phyloP scores from a whole-genome alignment of 1,140 invertebrate species.

The Solenopsis invicta region DNA sequence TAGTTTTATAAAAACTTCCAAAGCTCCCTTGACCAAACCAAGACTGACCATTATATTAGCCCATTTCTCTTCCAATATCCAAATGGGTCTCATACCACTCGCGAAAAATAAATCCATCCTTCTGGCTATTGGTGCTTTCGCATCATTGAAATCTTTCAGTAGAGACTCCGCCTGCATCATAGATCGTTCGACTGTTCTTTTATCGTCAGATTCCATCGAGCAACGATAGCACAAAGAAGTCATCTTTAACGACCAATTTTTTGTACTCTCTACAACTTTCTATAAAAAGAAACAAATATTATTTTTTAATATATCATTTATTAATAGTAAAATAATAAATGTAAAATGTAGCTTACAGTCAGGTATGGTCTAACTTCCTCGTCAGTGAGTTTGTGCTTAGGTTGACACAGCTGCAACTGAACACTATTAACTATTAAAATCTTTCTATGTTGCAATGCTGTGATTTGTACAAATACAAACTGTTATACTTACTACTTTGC shows the following conservation, averaged over 20 bases:
- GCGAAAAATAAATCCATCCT: slow-evolving; percentile 89
- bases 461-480: slow-evolving; percentile 19
- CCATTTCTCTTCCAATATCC: slow-evolving; percentile 92
- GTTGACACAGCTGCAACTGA: slow-evolving; percentile 91
- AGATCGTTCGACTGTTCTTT: slow-evolving; percentile 94
- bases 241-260: slow-evolving; percentile 91
- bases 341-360: slow-evolving; percentile 86
- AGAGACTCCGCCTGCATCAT: slow-evolving; percentile 95
- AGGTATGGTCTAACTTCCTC: slow-evolving; percentile 95
- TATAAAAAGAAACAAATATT: slow-evolving; percentile 54
- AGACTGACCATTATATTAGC: slow-evolving; percentile 93
- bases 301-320: slow-evolving; percentile 10
- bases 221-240: slow-evolving; percentile 91
- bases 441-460: slow-evolving; percentile 25
- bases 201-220: slow-evolving; percentile 91
- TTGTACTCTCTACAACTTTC: slow-evolving; percentile 84
- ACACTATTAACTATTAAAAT: slow-evolving; percentile 83
- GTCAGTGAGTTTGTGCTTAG: slow-evolving; percentile 91
- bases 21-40: slow-evolving; percentile 94
- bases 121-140: slow-evolving; percentile 83
- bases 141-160: slow-evolving; percentile 88
- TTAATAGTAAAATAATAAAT: slow-evolving; percentile 24
- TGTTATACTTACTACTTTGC: slow-evolving; percentile 89
- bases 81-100: slow-evolving; percentile 90
- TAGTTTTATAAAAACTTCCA: slow-evolving; percentile 94